Evolutionary conservation across 2,113 vertebrate genomes (phyloP).

Genomic region (human): GRCh38 chr4:130162501-130163000

Average conservation of each 20-base stretch:
- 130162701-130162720: neutral
- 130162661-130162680: neutral
- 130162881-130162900: neutral
- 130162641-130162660: neutral
- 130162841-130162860: neutral
- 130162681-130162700: neutral
- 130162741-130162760: neutral
- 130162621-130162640: neutral
- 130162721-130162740: neutral
- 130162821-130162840: neutral
- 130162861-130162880: neutral
- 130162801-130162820: neutral
- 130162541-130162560: neutral
- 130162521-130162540: neutral
- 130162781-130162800: neutral
- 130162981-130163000: neutral
- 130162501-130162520: neutral
- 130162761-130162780: neutral
- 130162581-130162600: neutral
- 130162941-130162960: neutral
- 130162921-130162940: neutral
- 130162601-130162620: neutral
- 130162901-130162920: neutral
- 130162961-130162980: constrained; percentile 9
- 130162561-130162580: neutral